These are phyloP conservation scores for Pelodiscus sinensis DNA, from an alignment of 2,113 vertebrate species.

Conservation along the genomic window DNA sequence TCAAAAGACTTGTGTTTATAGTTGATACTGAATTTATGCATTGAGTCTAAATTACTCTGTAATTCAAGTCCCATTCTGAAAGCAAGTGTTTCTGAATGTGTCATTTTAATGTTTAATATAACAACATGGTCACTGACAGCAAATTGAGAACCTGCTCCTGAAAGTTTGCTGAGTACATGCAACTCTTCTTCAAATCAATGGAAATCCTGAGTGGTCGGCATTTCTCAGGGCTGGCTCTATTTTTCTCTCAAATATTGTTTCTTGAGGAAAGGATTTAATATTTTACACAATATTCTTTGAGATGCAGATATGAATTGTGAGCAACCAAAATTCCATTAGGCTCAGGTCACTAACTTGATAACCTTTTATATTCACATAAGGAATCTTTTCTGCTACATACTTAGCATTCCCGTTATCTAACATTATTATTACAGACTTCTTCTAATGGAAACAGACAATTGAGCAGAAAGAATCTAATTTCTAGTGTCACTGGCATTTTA, in stretches of 20 bases:
- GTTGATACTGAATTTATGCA: conserved; percentile 51
- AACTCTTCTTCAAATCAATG: conserved; percentile 35
- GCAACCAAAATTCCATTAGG: conserved; percentile 30
- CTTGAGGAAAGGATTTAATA: conserved; percentile 32
- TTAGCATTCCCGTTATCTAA: conserved; percentile 57
- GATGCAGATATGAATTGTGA: conserved; percentile 31
- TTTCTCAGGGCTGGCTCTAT: not conserved
- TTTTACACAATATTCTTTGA: conserved; percentile 20
- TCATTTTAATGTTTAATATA: not conserved
- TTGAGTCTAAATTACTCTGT: conserved; percentile 12
- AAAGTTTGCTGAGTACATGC: conserved; percentile 2
- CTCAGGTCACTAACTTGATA: conserved; percentile 59
- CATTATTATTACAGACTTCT: conserved; percentile 33
- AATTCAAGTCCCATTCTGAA: conserved; percentile 37
- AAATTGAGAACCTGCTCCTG: not conserved
- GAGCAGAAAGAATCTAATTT: conserved; percentile 40
- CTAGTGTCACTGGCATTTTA: conserved; percentile 75
- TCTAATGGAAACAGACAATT: conserved; percentile 51
- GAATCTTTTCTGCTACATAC: conserved; percentile 32
- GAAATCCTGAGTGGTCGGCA: not conserved
- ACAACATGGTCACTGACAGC: not conserved
- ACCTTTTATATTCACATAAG: conserved; percentile 29
- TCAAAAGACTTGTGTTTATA: conserved; percentile 36
- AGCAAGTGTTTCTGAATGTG: not conserved
- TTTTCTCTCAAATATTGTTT: conserved; percentile 30